Percentiles rank a stretch among this genome's conserved stretches.
phyloP scores from a whole-genome alignment of 1,140 invertebrate species.

The Macrosteles quadrilineatus region DNA sequence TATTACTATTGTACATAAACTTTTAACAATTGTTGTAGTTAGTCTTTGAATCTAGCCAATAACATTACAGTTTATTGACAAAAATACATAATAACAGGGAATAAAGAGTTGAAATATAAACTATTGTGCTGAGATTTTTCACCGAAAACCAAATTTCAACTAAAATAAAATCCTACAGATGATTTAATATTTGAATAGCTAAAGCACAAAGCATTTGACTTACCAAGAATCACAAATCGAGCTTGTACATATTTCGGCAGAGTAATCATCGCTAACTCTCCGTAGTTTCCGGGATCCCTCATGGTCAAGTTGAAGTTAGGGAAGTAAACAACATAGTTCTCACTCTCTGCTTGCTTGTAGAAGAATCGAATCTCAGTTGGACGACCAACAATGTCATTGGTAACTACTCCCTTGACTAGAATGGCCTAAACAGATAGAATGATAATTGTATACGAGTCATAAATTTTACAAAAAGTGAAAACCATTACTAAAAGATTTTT shows the following conservation, averaged over 20 bases:
- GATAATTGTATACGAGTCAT: not conserved
- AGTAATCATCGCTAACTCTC: constrained; percentile 93
- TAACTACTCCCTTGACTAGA: constrained; percentile 90
- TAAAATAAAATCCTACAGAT: constrained; percentile 19
- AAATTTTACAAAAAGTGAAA: too few relatives aligned
- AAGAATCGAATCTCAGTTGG: constrained; percentile 96
- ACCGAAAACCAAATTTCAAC: constrained; percentile 6
- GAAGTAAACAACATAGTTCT: constrained; percentile 96
- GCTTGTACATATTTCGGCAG: constrained; percentile 91
- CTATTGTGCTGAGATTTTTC: too few relatives aligned
- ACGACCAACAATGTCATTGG: constrained; percentile 90
- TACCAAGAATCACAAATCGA: constrained; percentile 84
- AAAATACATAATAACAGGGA: too few relatives aligned
- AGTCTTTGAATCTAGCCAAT: too few relatives aligned
- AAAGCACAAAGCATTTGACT: too few relatives aligned
- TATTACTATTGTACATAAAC: too few relatives aligned
- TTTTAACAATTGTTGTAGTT: too few relatives aligned
- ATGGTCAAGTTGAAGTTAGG: constrained; percentile 94
- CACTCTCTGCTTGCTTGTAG: constrained; percentile 90
- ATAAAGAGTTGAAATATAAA: too few relatives aligned
- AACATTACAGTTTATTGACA: too few relatives aligned
- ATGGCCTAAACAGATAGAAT: constrained; percentile 61
- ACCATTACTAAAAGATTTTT: too few relatives aligned
- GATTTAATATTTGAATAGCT: not conserved
- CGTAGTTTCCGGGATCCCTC: constrained; percentile 91